Evolutionary conservation across 2,888 invertebrate species (phyloP), one percentile per base, ranked within the genome.

Genomic region (Ennomos quercinarius): DNA sequence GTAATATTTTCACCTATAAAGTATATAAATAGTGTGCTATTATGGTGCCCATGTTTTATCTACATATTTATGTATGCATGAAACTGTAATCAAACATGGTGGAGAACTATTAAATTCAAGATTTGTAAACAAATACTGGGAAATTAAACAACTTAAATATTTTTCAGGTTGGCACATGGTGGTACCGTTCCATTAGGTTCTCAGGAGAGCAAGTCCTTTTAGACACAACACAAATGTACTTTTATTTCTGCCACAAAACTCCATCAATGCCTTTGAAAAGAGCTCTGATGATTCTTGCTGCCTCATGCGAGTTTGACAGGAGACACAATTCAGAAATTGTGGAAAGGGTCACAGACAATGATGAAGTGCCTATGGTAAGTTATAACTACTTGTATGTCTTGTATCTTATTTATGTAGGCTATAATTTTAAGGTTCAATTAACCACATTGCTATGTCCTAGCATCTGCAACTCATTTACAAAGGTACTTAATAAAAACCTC

Each of bases 101-200:
- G 27, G 6, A 27, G 27, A 27, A 27, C 27, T 6, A 27, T 6
- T 27, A 27, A 27, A 5, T 27, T 27, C 27, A 4, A 27, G 5
- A 27, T 27, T 27, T 27, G 27, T 27, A 17, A 17, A 17, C 1
- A 17, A 17, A 17, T 17, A 17, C 27, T 6, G 5, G 27, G 27
- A 27, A 27, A 27, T 27, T 5, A 27, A 27, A 27, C 27, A n/a
- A 44, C 9, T 17, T 12, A 13, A 17, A 17, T 40, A 2, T n/a
- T 57, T 45, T 51, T 59, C 75, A 94, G 94, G 94, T 98, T 64
- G 99, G 99, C 47, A 97, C 97, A 72, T 99, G 99, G 99, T 99
- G 99, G 99, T 99, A 99, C 87, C 95, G 97, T 60, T 99, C 99
- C 61, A 99, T 99, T 72, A 96, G 98, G 73, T 99, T 97, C 89